These are phyloP conservation scores for Rhynchotus rufescens DNA, from an alignment of 2,797 vertebrate species.

Conservation along the genomic window DNA sequence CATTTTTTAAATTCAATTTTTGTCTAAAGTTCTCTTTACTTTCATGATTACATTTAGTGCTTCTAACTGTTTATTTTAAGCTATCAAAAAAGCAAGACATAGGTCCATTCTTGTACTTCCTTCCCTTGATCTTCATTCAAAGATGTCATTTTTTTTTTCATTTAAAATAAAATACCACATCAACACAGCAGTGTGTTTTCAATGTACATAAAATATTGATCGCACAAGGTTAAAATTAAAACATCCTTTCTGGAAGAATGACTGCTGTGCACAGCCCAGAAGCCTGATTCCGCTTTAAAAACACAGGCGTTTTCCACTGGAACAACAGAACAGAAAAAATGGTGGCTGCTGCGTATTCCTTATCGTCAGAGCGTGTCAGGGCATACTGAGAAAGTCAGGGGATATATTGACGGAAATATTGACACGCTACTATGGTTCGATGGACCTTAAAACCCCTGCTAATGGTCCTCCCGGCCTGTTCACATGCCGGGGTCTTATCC, in stretches of 20 bases:
- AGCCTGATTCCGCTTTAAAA: background rate
- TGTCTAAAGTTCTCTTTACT: background rate
- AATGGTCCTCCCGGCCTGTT: background rate
- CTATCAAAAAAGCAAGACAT: background rate
- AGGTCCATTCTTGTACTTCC: background rate
- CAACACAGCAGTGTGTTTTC: background rate
- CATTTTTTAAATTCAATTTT: background rate
- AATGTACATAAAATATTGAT: background rate
- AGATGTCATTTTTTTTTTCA: background rate
- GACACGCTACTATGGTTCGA: background rate
- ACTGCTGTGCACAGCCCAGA: background rate
- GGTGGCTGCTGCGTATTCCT: background rate
- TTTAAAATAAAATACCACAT: background rate
- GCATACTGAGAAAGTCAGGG: background rate
- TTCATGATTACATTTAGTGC: background rate
- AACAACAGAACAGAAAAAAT: background rate
- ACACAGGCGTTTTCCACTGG: background rate
- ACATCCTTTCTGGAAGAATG: background rate
- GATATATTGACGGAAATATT: background rate
- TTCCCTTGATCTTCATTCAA: background rate
- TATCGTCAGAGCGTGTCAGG: background rate
- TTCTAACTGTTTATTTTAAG: background rate
- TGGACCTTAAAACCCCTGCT: background rate
- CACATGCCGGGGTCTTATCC: background rate
- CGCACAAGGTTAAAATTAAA: background rate